These are phyloP conservation scores for Coecobrya sp. DNA, from an alignment of 2,888 invertebrate genomes.

Conservation along the genomic window DNA sequence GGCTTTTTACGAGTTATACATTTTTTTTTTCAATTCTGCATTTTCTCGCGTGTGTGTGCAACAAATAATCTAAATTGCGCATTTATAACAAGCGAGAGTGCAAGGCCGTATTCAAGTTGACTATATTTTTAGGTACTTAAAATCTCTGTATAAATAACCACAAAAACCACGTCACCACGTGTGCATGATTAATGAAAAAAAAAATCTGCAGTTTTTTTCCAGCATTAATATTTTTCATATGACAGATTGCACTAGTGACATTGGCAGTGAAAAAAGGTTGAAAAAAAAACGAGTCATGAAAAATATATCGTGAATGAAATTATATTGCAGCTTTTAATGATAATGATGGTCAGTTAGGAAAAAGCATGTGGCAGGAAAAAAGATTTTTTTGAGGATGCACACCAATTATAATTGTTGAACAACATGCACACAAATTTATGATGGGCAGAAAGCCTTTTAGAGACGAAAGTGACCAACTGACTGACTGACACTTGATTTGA, in stretches of 20 bases:
- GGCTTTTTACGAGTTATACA: background rate
- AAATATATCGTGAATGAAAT: background rate
- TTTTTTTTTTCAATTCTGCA: background rate
- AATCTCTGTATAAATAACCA: too few species aligned
- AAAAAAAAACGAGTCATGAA: constrained; percentile 7
- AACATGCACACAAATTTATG: too few species aligned
- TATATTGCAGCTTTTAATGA: background rate
- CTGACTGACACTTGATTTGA: constrained; percentile 19
- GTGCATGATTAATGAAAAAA: background rate
- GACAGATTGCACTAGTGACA: background rate
- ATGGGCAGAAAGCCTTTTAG: too few species aligned
- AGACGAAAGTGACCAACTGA: constrained; percentile 71
- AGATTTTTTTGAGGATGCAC: background rate
- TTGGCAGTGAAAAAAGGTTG: constrained; percentile 1
- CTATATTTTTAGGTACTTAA: too few species aligned
- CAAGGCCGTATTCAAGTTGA: background rate
- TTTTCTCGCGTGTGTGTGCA: background rate
- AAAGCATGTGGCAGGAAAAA: constrained; percentile 14
- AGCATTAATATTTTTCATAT: background rate
- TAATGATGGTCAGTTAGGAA: constrained; percentile 1
- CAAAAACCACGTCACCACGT: too few species aligned
- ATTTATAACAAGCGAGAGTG: background rate
- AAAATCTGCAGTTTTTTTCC: background rate
- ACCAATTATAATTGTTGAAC: too few species aligned
- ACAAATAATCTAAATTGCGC: too few species aligned